These are phyloP conservation scores for Penelope pileata DNA, from an alignment of 2,113 vertebrate species.

Conservation along the genomic window DNA sequence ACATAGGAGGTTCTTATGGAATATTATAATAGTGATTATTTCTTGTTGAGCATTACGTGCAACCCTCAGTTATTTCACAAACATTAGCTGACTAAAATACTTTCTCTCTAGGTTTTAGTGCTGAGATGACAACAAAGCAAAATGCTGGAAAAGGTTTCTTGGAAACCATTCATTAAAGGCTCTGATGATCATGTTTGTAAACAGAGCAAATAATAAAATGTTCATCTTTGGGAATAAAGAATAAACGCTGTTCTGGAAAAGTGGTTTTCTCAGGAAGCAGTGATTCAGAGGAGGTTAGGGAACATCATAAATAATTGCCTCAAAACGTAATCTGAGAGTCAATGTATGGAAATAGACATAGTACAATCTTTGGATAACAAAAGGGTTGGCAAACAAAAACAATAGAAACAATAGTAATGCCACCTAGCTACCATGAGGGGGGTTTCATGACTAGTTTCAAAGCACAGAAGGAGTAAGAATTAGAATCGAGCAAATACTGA, in stretches of 20 bases:
- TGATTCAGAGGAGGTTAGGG: not conserved
- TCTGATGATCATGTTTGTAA: not conserved
- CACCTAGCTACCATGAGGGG: constrained; percentile 24
- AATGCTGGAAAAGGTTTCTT: not conserved
- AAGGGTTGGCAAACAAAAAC: not conserved
- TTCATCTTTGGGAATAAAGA: not conserved
- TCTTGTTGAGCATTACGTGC: not conserved
- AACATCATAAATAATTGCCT: not conserved
- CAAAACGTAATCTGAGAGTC: not conserved
- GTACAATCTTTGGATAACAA: not conserved
- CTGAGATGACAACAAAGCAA: not conserved
- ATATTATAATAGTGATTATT: not conserved
- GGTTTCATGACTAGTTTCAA: not conserved
- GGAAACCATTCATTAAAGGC: not conserved
- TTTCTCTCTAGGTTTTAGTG: not conserved
- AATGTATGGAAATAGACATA: not conserved
- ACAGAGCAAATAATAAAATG: not conserved
- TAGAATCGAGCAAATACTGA: not conserved
- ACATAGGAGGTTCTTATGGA: not conserved
- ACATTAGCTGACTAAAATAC: not conserved
- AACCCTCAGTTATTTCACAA: not conserved
- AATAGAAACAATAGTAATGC: constrained; percentile 28
- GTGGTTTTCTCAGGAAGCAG: not conserved
- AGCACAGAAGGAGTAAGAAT: not conserved
- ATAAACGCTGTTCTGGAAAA: not conserved